Conservation (phyloP, 2,888 invertebrate genomes). For the Sesia apiformis region DNA sequence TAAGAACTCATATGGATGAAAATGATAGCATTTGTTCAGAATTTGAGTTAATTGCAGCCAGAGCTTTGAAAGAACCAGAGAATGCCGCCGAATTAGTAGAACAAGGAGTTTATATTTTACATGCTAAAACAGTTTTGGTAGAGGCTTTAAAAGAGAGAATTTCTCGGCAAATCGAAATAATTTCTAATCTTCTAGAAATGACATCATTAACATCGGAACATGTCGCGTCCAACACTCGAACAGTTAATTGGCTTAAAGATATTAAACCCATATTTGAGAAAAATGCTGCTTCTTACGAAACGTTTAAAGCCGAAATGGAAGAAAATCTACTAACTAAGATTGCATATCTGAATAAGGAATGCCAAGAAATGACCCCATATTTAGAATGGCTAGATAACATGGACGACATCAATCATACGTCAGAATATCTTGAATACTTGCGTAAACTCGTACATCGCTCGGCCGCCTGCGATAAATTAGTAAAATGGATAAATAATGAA, state of each 20-base stretch:
- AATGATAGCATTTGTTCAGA: conserved; percentile 80
- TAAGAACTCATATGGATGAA: conserved; percentile 77
- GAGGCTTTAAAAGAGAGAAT: conserved; percentile 81
- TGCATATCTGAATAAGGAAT: conserved; percentile 79
- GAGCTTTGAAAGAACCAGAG: conserved; percentile 81
- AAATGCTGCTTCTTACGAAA: conserved; percentile 86
- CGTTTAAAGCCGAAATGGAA: conserved; percentile 89
- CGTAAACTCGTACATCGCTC: conserved; percentile 84
- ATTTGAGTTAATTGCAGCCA: conserved; percentile 81
- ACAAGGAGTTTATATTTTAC: conserved; percentile 85
- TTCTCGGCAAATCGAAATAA: conserved; percentile 76
- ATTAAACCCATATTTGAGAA: conserved; percentile 88
- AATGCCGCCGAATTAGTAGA: conserved; percentile 88
- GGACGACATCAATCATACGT: conserved; percentile 85
- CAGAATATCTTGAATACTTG: conserved; percentile 85
- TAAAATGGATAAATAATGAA: conserved; percentile 92
- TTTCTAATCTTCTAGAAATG: conserved; percentile 83
- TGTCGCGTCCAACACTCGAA: conserved; percentile 84
- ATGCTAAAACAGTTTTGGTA: conserved; percentile 83
- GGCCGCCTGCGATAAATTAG: conserved; percentile 82
- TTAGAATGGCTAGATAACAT: conserved; percentile 87
- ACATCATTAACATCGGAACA: conserved; percentile 83
- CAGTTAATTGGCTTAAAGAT: conserved; percentile 87
- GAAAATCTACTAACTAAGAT: conserved; percentile 82
- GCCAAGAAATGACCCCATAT: conserved; percentile 82